Evolutionary conservation across 2,113 vertebrate genomes (phyloP), one percentile per base, ranked within the genome.

Genomic region (Numenius arquata): DNA sequence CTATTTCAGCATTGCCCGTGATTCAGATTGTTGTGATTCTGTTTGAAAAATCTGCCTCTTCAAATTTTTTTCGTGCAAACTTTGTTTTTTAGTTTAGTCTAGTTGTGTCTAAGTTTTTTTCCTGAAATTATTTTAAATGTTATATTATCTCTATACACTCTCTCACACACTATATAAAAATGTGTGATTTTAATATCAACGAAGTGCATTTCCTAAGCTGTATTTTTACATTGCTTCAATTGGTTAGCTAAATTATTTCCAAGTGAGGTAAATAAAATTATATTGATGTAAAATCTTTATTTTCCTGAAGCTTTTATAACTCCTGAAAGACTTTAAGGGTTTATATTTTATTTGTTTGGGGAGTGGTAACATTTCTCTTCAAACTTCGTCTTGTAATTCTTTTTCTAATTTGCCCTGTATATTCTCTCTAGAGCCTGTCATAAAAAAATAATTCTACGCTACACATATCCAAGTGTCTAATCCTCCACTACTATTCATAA

Each of bases 1-100:
- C 32, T 79, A 48, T 65, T 48, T 32, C 36, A 30, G 59, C 7
- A 0, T 6, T 25, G 40, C 34, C 62, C 3, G 1, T 0, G 3
- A 40, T 38, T 68, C 45, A 21, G 36, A 29, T 18, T 30, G 22
- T 56, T 87, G 65, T 0, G 0, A 11, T 70, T 71, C 15, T 22
- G 5, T 74, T 73, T 32, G 56, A 30, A 21, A 3, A 32, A 48
- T 36, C 17, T 41, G 32, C 9, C 41, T 70, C 50, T 75, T 62
- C 15, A 6, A 26, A 6, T 11, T 7, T 20, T 58, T 48, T 18
- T 47, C 36, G 15, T 25, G 52, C 14, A 68, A 43, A n/a, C 61
- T 48, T 86, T 25, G 36, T 30, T 61, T 85, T 73, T 74, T 58
- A 9, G 3, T 58, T 88, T 50, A 40, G 6, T 22, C 40, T 30